Evolutionary conservation across 2,888 invertebrate species (phyloP), one percentile per base, ranked within the genome.

Genomic region (Bimastos eiseni): DNA sequence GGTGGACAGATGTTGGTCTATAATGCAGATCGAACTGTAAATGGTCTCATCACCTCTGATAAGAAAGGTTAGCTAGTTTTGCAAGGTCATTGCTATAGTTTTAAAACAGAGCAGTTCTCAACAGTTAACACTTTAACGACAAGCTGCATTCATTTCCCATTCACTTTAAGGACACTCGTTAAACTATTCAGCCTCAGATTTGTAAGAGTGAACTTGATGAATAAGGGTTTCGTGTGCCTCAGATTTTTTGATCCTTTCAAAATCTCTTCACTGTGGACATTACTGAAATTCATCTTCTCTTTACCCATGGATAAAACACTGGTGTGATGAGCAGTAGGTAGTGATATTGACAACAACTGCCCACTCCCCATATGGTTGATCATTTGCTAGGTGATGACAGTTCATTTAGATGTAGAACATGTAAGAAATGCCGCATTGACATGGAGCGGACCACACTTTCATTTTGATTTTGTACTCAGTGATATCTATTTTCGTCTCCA

Each of bases 1-100:
- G 90, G 90, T n/a, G 33, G 37, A 38, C 36, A 83, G 33, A 90
- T 90, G 90, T 83, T 90, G 90, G 90, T 84, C 37, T 90, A 90
- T 34, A 90, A 90, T 49, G 90, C 70, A 41, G 90, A 90, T 84
- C 70, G 90, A 30, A 90, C 83, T 84, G 44, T 90, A 19, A 90
- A 83, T 36, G 83, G 83, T 24, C 83, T 84, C 44, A 90, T 90
- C 83, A 24, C 24, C 1, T 33, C 37, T 17, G 84, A 83, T 37
- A 38, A 90, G 37, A 90, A 84, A 90, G 90, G 90, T 90, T 90
- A 36, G 86, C 34, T 86, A 11, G 15, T 11, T 17, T 86, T 86
- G 34, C 34, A 36, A 86, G 33, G 33, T 84, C 21, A 15, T 49
- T 24, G 49, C 24, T 49, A 11, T 70, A n/a, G 70, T 5, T 70